These are phyloP conservation scores for Sander vitreus DNA, from an alignment of 2,113 vertebrate genomes.

Conservation along the genomic window DNA sequence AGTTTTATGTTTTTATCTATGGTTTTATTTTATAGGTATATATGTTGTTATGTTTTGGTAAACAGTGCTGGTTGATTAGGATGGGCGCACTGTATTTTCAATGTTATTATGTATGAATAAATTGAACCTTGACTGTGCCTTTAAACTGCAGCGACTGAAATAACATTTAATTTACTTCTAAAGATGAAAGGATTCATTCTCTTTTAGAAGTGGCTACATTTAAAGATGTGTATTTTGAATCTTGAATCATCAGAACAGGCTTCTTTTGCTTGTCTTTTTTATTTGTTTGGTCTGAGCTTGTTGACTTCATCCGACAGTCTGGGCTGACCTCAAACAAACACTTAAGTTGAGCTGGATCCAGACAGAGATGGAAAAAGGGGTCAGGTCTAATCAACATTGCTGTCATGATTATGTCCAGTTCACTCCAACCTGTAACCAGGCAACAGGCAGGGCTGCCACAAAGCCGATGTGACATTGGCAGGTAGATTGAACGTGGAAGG, in stretches of 20 bases:
- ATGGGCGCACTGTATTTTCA: not conserved
- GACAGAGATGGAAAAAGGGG: constrained; percentile 70
- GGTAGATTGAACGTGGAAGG: constrained; percentile 63
- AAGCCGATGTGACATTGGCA: constrained; percentile 78
- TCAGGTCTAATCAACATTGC: constrained; percentile 81
- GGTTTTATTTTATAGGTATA: not conserved
- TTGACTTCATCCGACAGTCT: constrained; percentile 59
- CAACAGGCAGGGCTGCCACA: constrained; percentile 72
- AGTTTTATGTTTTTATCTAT: not conserved
- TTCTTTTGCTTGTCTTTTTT: constrained; percentile 20
- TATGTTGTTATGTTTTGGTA: not conserved
- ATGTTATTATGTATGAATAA: constrained; percentile 13
- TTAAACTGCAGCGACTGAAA: not conserved
- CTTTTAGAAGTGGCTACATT: not conserved
- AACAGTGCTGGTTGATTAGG: not conserved
- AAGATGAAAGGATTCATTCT: not conserved
- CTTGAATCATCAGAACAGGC: not conserved
- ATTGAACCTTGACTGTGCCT: constrained; percentile 16
- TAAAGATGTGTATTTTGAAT: not conserved
- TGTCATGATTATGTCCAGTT: constrained; percentile 79
- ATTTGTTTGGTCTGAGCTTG: constrained; percentile 54
- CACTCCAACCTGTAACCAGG: constrained; percentile 77
- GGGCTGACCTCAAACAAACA: constrained; percentile 80
- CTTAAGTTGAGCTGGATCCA: constrained; percentile 65
- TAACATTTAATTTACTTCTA: not conserved